Evolutionary conservation across 2,797 vertebrate genomes (phyloP).

Genomic region (Lerista edwardsae): DNA sequence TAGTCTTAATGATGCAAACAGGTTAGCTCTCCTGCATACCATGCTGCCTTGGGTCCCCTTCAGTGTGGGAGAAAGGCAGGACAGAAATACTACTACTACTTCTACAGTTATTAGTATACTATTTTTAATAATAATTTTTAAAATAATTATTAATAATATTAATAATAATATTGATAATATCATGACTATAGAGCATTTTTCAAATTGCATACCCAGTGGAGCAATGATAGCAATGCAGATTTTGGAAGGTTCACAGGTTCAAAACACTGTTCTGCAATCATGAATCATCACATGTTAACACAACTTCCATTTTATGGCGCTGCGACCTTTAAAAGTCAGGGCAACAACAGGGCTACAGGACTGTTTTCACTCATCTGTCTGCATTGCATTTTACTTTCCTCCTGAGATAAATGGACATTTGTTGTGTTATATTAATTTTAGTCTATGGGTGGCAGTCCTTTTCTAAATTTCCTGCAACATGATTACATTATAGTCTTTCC

Average conservation of each 20-base stretch:
- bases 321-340: background rate
- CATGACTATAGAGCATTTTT: background rate
- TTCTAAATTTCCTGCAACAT: slow-evolving; percentile 60
- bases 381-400: background rate
- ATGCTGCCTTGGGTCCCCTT: too few species aligned
- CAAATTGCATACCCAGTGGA: background rate
- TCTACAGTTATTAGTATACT: too few species aligned
- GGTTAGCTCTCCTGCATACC: background rate
- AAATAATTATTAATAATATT: too few species aligned
- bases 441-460: slow-evolving; percentile 74
- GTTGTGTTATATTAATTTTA: slow-evolving; percentile 56
- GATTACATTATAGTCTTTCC: slow-evolving; percentile 47
- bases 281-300: too few species aligned
- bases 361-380: background rate
- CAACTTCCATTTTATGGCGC: too few species aligned
- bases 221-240: background rate
- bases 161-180: too few species aligned
- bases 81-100: too few species aligned
- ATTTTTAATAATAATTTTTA: too few species aligned
- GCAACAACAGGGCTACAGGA: background rate
- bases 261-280: background rate
- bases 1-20: background rate
- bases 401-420: background rate
- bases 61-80: too few species aligned
- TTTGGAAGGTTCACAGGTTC: background rate